These are phyloP conservation scores for Zygogramma bicolorata DNA, from an alignment of 2,888 invertebrate species.

Conservation along the genomic window DNA sequence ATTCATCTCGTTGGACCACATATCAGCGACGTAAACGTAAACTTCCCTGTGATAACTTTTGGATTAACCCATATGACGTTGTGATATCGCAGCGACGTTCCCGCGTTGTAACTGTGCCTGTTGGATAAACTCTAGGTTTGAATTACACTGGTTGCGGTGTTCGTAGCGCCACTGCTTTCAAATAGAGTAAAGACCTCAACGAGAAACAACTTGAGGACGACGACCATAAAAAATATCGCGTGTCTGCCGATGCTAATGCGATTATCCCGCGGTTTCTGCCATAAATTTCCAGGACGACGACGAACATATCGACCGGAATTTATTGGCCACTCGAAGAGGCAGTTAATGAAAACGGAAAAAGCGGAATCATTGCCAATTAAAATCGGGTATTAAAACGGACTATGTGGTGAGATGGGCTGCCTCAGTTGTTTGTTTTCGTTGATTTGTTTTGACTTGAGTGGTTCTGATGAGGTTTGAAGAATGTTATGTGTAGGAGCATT, in stretches of 20 bases:
- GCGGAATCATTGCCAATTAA: slow-evolving; percentile 17
- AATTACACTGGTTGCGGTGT: too few species aligned
- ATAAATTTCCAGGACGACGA: slow-evolving; percentile 16
- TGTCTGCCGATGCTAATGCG: slow-evolving; percentile 21
- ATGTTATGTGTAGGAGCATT: not conserved
- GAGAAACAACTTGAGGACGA: slow-evolving; percentile 22
- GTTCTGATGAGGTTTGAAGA: too few species aligned
- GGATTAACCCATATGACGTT: too few species aligned
- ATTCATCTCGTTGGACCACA: too few species aligned
- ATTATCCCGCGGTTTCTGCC: slow-evolving; percentile 24
- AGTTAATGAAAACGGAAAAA: slow-evolving; percentile 17
- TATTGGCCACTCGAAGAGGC: slow-evolving; percentile 13
- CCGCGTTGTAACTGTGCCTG: too few species aligned
- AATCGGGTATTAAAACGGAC: slow-evolving; percentile 10
- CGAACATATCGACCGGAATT: slow-evolving; percentile 22
- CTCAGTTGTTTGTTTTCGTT: not conserved
- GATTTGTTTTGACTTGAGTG: not conserved
- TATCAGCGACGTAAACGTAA: too few species aligned
- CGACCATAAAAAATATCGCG: slow-evolving; percentile 39
- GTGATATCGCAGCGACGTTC: too few species aligned
- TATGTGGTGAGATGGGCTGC: not conserved
- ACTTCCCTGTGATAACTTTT: too few species aligned
- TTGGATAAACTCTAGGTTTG: too few species aligned
- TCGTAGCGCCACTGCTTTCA: slow-evolving; percentile 2
- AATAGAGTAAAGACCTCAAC: slow-evolving; percentile 7